These are phyloP conservation scores for Cyclophora punctaria DNA, from an alignment of 2,888 invertebrate genomes.

Conservation along the genomic window DNA sequence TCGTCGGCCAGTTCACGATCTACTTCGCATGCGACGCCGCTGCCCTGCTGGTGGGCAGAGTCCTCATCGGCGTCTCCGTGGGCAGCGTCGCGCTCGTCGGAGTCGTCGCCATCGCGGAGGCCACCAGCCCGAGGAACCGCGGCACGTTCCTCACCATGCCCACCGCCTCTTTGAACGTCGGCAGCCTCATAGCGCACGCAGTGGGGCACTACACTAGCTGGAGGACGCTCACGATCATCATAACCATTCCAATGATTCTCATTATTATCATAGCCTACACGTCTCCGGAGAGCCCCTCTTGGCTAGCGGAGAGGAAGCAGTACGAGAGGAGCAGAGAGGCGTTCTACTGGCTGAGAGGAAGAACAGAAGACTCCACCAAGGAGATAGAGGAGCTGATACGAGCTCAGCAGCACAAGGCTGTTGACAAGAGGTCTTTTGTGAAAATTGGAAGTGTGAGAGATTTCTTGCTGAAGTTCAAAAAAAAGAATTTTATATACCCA, in stretches of 20 bases:
- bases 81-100: slow-evolving; percentile 21
- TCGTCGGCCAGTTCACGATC: slow-evolving; percentile 20
- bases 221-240: slow-evolving; percentile 24
- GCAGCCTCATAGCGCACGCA: slow-evolving; percentile 21
- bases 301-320: slow-evolving; percentile 18
- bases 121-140: slow-evolving; percentile 21
- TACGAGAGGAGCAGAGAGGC: slow-evolving; percentile 15
- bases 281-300: slow-evolving; percentile 29
- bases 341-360: slow-evolving; percentile 68
- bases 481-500: slow-evolving; percentile 43
- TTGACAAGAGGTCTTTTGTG: neutral
- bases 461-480: slow-evolving; percentile 34
- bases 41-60: slow-evolving; percentile 24
- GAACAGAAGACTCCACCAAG: slow-evolving; percentile 41
- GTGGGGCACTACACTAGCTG: slow-evolving; percentile 23
- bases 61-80: slow-evolving; percentile 19
- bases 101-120: slow-evolving; percentile 27
- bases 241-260: slow-evolving; percentile 16
- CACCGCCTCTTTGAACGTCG: slow-evolving; percentile 16
- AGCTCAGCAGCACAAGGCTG: slow-evolving; percentile 31
- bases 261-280: slow-evolving; percentile 16
- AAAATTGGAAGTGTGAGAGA: slow-evolving; percentile 12
- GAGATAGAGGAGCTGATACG: slow-evolving; percentile 35
- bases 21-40: slow-evolving; percentile 22
- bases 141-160: slow-evolving; percentile 27